Percentiles rank a stretch among this genome's conserved stretches.
Evolutionary conservation across 2,113 vertebrate genomes (phyloP).

Genomic region (Tamias sibiricus): DNA sequence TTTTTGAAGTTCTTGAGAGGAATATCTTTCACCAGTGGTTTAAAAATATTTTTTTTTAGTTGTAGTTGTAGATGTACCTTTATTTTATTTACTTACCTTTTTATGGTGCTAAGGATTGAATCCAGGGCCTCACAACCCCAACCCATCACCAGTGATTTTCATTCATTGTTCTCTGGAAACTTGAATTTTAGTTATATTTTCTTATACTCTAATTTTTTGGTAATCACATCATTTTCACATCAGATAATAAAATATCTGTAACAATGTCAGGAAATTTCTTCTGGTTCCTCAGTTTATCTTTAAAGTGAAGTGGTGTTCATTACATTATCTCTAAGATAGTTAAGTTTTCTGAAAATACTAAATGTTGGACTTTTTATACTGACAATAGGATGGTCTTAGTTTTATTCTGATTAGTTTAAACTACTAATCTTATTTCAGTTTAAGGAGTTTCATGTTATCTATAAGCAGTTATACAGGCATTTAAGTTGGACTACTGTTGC

Average conservation of each 20-base stretch:
- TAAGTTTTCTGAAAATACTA: conserved; percentile 15
- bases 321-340: not conserved
- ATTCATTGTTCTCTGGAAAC: not conserved
- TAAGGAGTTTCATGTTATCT: not conserved
- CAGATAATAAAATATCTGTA: conserved; percentile 46
- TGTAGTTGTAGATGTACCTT: too few relatives aligned
- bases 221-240: conserved; percentile 38
- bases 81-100: too few relatives aligned
- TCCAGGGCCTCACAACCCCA: too few relatives aligned
- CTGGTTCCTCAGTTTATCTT: conserved; percentile 27
- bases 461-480: conserved; percentile 1
- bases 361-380: conserved; percentile 3
- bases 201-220: conserved; percentile 35
- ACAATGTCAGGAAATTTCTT: conserved; percentile 41
- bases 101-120: too few relatives aligned
- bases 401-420: conserved; percentile 51
- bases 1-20: conserved; percentile 32
- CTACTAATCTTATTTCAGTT: not conserved
- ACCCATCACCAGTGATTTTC: not conserved
- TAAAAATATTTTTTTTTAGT: too few relatives aligned
- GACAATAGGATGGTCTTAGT: not conserved
- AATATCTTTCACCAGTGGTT: not conserved
- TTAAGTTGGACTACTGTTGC: conserved; percentile 7
- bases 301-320: conserved; percentile 28
- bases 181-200: conserved; percentile 38